These are phyloP conservation scores for Festucalex cinctus DNA, from an alignment of 2,113 vertebrate genomes.

Conservation along the genomic window DNA sequence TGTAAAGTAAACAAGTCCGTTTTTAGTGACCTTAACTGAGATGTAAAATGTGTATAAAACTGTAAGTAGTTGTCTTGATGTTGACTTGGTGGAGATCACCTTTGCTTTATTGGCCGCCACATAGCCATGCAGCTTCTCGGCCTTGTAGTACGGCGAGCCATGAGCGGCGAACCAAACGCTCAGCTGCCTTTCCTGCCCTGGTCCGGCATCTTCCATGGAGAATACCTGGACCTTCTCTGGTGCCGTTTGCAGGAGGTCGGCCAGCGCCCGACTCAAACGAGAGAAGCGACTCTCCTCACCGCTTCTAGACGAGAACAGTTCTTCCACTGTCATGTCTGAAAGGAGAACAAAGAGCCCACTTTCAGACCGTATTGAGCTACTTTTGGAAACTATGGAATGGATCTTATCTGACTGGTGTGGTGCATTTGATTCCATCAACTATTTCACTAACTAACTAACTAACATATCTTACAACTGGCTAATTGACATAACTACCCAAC, in stretches of 20 bases:
- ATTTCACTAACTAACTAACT: too few relatives aligned
- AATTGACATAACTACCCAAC: too few relatives aligned
- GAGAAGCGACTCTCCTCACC: conserved; percentile 75
- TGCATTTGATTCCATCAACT: too few relatives aligned
- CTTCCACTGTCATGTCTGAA: conserved; percentile 76
- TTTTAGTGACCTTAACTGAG: background rate
- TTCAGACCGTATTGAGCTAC: background rate
- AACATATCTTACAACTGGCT: too few relatives aligned
- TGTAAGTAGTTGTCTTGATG: background rate
- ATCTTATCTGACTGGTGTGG: too few relatives aligned
- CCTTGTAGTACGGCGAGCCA: conserved; percentile 75
- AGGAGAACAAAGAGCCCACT: background rate
- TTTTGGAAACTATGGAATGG: too few relatives aligned
- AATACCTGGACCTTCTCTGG: conserved; percentile 77
- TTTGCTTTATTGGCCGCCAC: conserved; percentile 73
- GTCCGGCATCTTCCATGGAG: conserved; percentile 69
- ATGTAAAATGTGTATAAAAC: background rate
- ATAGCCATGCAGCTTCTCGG: conserved; percentile 82
- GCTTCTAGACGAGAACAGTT: conserved; percentile 70
- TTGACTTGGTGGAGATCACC: conserved; percentile 55
- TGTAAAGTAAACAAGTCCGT: too few relatives aligned
- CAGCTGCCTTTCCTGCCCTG: conserved; percentile 48
- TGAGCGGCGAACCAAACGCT: conserved; percentile 80
- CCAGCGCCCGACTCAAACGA: conserved; percentile 69
- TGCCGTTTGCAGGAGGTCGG: conserved; percentile 72